Evolutionary conservation across 2,888 invertebrate species (phyloP), one percentile per base, ranked within the genome.

Genomic region (Liodrosophila aerea): DNA sequence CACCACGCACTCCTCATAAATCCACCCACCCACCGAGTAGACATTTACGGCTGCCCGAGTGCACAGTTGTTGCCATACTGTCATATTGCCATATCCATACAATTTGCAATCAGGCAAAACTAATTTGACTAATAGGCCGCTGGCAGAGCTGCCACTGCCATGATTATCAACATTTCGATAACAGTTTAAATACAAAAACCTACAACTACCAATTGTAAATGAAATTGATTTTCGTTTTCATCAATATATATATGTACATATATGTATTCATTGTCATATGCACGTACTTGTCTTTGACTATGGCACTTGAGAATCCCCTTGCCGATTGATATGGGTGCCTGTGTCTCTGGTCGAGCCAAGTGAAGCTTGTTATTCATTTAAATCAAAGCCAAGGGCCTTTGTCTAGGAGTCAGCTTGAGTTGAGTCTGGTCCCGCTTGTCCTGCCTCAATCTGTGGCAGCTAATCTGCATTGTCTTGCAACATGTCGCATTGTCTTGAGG

Each of bases 381-480:
- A 73, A 68, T 84, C 74, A 63, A 67, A 60, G 58, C 46, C 59
- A 53, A 76, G 62, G 56, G 70, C 49, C 44, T 59, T 66, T 64
- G 73, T 68, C 58, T 58, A 7, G 37, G 30, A 15, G 31, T 11
- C 11, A 9, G n/a, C 44, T 54, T 30, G 30, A 27, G 52, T 22
- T 22, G 22, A 22, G 22, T 22, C 22, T 22, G 22, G 22, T 36
- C 30, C 31, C 7, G 13, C 30, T 7, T 33, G 8, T 7, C 57
- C 49, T 53, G 31, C 27, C 33, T 9, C 37, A 50, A 58, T 58
- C 64, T 37, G 31, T 40, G 61, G 57, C 54, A 56, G 70, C 85
- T 73, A 78, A 78, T 84, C 77, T 81, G 56, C 56, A 70, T 81
- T 81, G 70, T 66, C 77, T 68, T 49, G 50, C 43, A 59, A 70